Base-by-base conservation (phyloP, 2,113 vertebrate genomes). In the Tamias sibiricus region DNA sequence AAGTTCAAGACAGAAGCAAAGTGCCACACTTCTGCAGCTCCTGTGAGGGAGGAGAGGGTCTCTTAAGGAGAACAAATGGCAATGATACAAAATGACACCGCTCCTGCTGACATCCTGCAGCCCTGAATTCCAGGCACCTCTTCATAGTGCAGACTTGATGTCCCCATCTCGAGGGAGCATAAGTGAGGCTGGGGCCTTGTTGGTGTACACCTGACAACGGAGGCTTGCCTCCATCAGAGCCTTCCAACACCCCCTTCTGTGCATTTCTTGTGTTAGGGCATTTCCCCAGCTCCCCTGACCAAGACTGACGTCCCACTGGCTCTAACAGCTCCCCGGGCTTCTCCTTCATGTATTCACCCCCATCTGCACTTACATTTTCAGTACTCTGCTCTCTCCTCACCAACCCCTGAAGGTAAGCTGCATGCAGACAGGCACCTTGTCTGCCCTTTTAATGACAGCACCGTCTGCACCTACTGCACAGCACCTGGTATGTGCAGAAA, bases 1-100 rank as follows among this genome's bases (percentile, higher is more conserved):
- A 98, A 97, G 75, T 98, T 98, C 95, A 90, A 98, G 75, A 97
- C 90, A 95, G 79, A 95, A 54, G 90, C 97, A 97, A 98, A 97
- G 92, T 49, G 49, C 69, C 93, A 96, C 69, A 89, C 68, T 49
- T 91, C 62, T 62, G 54, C 74, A 90, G 94, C 71, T 93, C 66
- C n/a, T 6, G 11, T 49, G 57, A 69, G 90, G 26, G 54, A 35
- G 22, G 6, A 90, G 35, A 75, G 22, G 44, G 35, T 84, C 37
- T 87, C 44, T 42, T 47, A 87, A 47, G 52, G 72, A 87, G 10
- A 97, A 80, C 94, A 94, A 22, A 0, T 84, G 59, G 66, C 42
- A 92, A 47, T 42, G n/a, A 32, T 14, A 35, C 35, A 57, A 57
- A 85, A 22, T 2, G 69, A 74, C 83, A 95, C 6, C 2, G 17